phyloP scores from a whole-genome alignment of 2,113 vertebrate species.

The Colius striatus region DNA sequence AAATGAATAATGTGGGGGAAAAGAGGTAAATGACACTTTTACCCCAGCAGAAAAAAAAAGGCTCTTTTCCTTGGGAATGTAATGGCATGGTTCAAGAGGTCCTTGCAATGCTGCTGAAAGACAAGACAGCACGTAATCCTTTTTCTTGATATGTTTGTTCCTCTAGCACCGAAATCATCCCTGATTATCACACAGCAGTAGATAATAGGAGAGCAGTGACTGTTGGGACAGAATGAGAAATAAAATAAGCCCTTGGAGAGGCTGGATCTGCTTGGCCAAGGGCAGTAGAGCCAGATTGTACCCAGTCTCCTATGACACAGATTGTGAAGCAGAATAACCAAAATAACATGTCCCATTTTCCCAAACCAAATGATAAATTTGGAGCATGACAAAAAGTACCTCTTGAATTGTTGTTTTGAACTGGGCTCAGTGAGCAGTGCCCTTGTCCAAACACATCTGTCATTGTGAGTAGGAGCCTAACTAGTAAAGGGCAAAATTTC shows the following conservation, averaged over 20 bases:
- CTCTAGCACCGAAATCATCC: background rate
- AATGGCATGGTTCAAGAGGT: background rate
- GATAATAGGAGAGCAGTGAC: background rate
- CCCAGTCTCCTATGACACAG: background rate
- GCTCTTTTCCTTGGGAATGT: background rate
- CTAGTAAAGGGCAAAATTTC: background rate
- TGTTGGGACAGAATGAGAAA: background rate
- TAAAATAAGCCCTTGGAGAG: background rate
- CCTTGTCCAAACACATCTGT: background rate
- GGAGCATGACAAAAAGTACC: background rate
- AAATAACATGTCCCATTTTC: background rate
- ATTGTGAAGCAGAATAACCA: background rate
- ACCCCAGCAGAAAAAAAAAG: background rate
- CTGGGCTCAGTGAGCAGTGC: background rate
- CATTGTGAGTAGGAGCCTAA: background rate
- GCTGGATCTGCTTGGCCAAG: background rate
- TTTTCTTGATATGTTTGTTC: background rate
- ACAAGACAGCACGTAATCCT: background rate
- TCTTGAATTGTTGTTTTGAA: background rate
- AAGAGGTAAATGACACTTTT: background rate
- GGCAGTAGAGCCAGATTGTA: background rate
- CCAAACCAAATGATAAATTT: background rate
- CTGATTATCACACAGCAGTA: background rate
- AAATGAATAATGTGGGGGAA: background rate
- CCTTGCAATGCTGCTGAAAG: background rate